Conservation (phyloP, 2,113 vertebrate genomes). For the Cyprinodon brontotheroides region DNA sequence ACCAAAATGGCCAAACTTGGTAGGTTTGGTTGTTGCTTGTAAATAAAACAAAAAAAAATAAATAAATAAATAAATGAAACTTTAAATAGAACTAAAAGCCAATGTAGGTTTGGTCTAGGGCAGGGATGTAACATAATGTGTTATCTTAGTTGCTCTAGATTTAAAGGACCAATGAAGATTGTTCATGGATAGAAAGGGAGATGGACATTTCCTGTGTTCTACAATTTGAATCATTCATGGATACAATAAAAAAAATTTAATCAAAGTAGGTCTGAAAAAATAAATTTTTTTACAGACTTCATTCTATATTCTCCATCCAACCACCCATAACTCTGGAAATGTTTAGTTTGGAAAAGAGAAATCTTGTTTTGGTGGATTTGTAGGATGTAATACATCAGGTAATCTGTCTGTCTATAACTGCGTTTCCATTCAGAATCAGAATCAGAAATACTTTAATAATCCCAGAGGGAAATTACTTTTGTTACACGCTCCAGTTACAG, state of each 20-base stretch:
- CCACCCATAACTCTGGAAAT: not conserved
- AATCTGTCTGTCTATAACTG: not conserved
- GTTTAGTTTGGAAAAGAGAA: not conserved
- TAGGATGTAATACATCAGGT: not conserved
- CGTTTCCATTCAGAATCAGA: no score
- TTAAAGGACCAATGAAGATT: not conserved
- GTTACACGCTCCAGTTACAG: no score
- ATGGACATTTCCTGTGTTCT: not conserved
- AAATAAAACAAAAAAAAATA: not conserved
- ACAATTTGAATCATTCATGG: not conserved
- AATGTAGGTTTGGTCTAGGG: not conserved
- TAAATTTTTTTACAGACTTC: not conserved
- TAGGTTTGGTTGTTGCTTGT: constrained; percentile 45
- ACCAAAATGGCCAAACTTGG: constrained; percentile 87
- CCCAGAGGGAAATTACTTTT: no score
- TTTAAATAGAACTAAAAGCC: not conserved
- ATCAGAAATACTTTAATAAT: no score
- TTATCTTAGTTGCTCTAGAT: not conserved
- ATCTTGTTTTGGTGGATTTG: not conserved
- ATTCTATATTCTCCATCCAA: not conserved
- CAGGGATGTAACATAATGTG: not conserved
- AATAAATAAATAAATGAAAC: not conserved
- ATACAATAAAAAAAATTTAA: not conserved
- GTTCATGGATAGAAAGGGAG: not conserved
- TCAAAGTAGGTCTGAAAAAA: not conserved